phyloP scores from a whole-genome alignment of 2,113 vertebrate genomes.

The Chionomys nivalis region DNA sequence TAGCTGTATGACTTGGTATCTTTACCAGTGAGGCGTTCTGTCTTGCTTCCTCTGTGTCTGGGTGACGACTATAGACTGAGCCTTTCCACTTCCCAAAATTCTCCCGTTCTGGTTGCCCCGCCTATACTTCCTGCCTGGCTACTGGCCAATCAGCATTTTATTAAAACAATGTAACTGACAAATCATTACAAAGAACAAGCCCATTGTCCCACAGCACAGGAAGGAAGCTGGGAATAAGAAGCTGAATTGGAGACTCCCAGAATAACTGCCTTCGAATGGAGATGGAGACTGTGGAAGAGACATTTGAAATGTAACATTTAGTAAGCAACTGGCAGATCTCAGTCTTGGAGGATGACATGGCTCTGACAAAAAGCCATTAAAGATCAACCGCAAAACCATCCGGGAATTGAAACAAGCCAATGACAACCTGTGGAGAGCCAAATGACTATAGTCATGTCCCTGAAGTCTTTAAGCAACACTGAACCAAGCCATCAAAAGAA shows the following conservation, averaged over 20 bases:
- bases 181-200: too few species aligned
- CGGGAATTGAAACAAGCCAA: slow-evolving; percentile 96
- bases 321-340: slow-evolving; percentile 93
- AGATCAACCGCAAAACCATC: slow-evolving; percentile 89
- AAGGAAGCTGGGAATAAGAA: slow-evolving; percentile 97
- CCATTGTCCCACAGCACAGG: slow-evolving; percentile 55
- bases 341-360: slow-evolving; percentile 92
- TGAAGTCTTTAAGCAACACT: slow-evolving; percentile 97
- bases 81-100: too few species aligned
- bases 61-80: too few species aligned
- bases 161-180: too few species aligned
- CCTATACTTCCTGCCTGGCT: too few species aligned
- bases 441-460: slow-evolving; percentile 98
- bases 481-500: slow-evolving; percentile 98
- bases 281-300: slow-evolving; percentile 94
- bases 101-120: too few species aligned
- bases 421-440: slow-evolving; percentile 96
- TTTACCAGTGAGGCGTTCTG: too few species aligned
- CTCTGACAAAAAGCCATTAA: slow-evolving; percentile 92
- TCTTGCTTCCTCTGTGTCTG: too few species aligned
- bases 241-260: slow-evolving; percentile 93
- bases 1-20: too few species aligned
- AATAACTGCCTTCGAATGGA: slow-evolving; percentile 92
- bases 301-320: slow-evolving; percentile 92
- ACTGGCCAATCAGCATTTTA: too few species aligned